phyloP scores from a whole-genome alignment of 1,140 invertebrate genomes.

The Brachionus koreanus region DNA sequence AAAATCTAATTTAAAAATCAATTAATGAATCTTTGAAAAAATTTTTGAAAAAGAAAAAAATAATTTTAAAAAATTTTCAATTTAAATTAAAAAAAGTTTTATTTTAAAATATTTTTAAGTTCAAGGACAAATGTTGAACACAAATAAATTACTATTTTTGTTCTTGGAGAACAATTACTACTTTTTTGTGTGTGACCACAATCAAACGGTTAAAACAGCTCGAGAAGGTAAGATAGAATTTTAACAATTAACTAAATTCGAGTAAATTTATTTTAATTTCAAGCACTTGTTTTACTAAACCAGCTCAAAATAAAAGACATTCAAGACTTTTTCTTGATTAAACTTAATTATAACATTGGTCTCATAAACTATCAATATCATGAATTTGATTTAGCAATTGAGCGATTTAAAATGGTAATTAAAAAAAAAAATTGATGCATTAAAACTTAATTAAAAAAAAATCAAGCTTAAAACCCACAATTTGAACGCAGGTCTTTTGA shows the following conservation, averaged over 20 bases:
- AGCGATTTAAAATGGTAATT: slow-evolving; percentile 8
- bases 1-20: too few species aligned
- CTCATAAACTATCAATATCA: neutral
- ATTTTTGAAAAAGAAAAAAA: too few species aligned
- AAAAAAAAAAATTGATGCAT: neutral
- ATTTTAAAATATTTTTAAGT: neutral
- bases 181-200: neutral
- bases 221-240: slow-evolving; percentile 34
- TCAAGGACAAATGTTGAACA: neutral
- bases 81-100: too few species aligned
- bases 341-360: slow-evolving; percentile 19
- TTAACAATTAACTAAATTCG: too few species aligned
- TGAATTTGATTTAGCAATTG: slow-evolving; percentile 16
- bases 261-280: neutral
- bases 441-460: neutral
- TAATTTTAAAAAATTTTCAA: too few species aligned
- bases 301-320: slow-evolving; percentile 10
- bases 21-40: too few species aligned
- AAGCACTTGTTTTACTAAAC: neutral
- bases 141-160: neutral
- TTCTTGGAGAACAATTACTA: slow-evolving; percentile 32
- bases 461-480: neutral
- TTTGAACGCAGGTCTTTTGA: neutral
- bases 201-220: neutral
- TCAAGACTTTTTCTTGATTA: neutral